phyloP scores from a whole-genome alignment of 1,140 invertebrate genomes.

The Bicyclus anynana region DNA sequence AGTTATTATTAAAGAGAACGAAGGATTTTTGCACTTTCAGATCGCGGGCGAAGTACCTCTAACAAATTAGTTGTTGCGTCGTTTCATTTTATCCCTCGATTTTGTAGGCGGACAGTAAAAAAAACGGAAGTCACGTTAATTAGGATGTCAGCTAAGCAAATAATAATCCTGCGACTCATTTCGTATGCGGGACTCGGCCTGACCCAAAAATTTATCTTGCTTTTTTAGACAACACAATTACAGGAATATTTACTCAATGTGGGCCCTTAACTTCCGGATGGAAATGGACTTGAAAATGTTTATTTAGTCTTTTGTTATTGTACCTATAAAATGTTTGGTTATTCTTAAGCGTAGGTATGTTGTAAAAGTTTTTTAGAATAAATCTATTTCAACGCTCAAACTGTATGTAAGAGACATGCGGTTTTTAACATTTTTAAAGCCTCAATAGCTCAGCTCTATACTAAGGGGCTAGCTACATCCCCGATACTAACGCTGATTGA shows the following conservation, averaged over 20 bases:
- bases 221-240: constrained; percentile 63
- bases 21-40: no score
- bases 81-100: constrained; percentile 14
- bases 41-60: neutral
- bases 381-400: no score
- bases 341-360: no score
- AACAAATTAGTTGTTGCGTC: constrained; percentile 1
- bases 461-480: no score
- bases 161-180: constrained; percentile 62
- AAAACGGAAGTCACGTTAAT: constrained; percentile 60
- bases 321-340: neutral
- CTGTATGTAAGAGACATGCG: no score
- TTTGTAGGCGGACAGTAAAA: constrained; percentile 36
- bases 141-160: constrained; percentile 65
- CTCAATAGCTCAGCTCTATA: no score
- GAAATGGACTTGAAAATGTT: constrained; percentile 34
- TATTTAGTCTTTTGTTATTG: constrained; percentile 7
- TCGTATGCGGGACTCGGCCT: constrained; percentile 49
- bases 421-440: no score
- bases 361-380: no score
- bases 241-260: constrained; percentile 57
- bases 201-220: constrained; percentile 55
- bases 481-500: no score
- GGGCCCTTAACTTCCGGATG: constrained; percentile 21
- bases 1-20: no score